Evolutionary conservation across 2,888 invertebrate genomes (phyloP).

Genomic region (Pristionchus exspectatus): DNA sequence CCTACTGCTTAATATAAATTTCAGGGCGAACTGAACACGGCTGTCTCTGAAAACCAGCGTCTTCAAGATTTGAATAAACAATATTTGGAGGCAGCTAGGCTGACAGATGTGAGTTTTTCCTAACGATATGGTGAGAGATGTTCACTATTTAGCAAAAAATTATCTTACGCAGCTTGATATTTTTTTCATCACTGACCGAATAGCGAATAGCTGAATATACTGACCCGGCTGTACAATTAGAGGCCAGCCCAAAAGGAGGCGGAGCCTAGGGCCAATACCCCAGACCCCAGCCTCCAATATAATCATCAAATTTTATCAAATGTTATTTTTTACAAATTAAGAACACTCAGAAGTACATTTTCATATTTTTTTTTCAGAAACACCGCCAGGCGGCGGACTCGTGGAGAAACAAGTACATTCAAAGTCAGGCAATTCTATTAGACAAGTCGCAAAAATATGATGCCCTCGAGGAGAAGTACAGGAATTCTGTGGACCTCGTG

Average conservation of each 20-base stretch:
- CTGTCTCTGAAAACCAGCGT: background rate
- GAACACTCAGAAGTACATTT: too few relatives aligned
- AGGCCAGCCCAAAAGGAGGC: too few relatives aligned
- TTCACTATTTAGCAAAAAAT: background rate
- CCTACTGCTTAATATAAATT: background rate
- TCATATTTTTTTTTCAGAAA: conserved; percentile 1
- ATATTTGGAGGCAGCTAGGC: conserved; percentile 14
- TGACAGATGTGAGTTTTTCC: conserved; percentile 9
- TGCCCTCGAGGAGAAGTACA: background rate
- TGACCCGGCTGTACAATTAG: too few relatives aligned
- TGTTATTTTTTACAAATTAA: too few relatives aligned
- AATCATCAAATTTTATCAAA: background rate
- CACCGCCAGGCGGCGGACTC: conserved; percentile 7
- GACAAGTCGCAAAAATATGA: background rate
- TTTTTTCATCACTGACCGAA: too few relatives aligned
- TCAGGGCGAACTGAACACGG: background rate
- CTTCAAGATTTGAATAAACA: background rate
- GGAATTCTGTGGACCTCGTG: background rate
- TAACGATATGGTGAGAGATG: background rate
- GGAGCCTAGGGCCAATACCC: too few relatives aligned
- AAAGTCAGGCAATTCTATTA: background rate
- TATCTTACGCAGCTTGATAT: background rate
- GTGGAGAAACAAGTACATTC: conserved; percentile 23
- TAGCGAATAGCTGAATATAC: too few relatives aligned
- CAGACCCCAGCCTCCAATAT: too few relatives aligned